A percentile compares a stretch with the other conserved stretches of the same genome.
phyloP scores from a whole-genome alignment of 2,113 vertebrate species.

The Probosciger aterrimus region DNA sequence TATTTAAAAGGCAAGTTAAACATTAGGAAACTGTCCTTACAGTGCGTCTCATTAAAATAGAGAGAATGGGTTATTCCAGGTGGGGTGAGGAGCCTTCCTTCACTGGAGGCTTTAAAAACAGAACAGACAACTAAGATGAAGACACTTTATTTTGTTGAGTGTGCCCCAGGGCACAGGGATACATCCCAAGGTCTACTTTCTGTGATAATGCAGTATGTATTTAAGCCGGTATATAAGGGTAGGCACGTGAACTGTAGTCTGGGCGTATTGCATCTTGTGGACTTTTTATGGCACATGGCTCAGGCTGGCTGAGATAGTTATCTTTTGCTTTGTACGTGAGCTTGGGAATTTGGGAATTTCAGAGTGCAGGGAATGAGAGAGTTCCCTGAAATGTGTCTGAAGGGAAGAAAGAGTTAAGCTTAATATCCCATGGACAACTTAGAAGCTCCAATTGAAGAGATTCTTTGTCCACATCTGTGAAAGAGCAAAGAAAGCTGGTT shows the following conservation, averaged over 20 bases:
- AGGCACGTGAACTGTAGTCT: not conserved
- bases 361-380: not conserved
- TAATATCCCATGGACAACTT: not conserved
- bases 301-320: not conserved
- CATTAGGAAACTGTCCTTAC: not conserved
- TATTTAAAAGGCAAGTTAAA: not conserved
- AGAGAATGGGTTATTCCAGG: not conserved
- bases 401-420: not conserved
- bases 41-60: not conserved
- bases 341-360: not conserved
- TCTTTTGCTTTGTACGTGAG: not conserved
- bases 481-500: not conserved
- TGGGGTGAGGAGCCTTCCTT: not conserved
- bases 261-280: accelerated
- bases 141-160: not conserved
- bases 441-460: not conserved
- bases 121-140: not conserved
- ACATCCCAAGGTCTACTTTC: not conserved
- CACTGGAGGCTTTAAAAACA: not conserved
- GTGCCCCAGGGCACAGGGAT: not conserved
- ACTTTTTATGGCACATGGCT: accelerated
- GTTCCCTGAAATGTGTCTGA: not conserved
- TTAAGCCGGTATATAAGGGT: not conserved
- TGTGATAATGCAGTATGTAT: not conserved
- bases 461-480: not conserved